Evolutionary conservation across 2,888 invertebrate genomes (phyloP).

Genomic region (Lacanobia oleracea): DNA sequence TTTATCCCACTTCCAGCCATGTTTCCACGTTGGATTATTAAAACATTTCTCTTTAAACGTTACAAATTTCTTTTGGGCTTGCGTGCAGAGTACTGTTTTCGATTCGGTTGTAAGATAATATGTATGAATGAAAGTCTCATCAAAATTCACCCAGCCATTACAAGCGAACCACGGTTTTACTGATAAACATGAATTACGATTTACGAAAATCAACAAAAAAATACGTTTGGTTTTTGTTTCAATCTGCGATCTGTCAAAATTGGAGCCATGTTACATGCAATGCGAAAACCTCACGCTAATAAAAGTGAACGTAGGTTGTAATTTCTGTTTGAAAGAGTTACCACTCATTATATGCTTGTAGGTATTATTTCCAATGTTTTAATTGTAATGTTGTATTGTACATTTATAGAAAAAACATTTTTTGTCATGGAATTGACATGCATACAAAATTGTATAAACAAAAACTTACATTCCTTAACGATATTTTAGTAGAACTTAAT

Average conservation of each 20-base stretch:
- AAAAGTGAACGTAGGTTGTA: background rate
- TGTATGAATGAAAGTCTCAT: conserved; percentile 56
- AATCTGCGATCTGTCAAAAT: background rate
- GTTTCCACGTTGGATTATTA: conserved; percentile 19
- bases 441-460: too few relatives aligned
- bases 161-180: background rate
- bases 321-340: too few relatives aligned
- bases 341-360: too few relatives aligned
- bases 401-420: too few relatives aligned
- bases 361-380: too few relatives aligned
- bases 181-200: conserved; percentile 28
- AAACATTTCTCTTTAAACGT: conserved; percentile 24
- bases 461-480: too few relatives aligned
- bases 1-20: background rate
- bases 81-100: conserved; percentile 39
- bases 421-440: too few relatives aligned
- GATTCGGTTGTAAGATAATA: conserved; percentile 49
- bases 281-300: background rate
- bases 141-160: conserved; percentile 45
- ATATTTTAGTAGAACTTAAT: too few relatives aligned
- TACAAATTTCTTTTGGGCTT: conserved; percentile 48
- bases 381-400: too few relatives aligned
- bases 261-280: accelerated
- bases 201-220: conserved; percentile 13
- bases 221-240: conserved; percentile 19